Evolutionary conservation across 2,113 vertebrate species (phyloP).

Genomic region (Pituophis catenifer): DNA sequence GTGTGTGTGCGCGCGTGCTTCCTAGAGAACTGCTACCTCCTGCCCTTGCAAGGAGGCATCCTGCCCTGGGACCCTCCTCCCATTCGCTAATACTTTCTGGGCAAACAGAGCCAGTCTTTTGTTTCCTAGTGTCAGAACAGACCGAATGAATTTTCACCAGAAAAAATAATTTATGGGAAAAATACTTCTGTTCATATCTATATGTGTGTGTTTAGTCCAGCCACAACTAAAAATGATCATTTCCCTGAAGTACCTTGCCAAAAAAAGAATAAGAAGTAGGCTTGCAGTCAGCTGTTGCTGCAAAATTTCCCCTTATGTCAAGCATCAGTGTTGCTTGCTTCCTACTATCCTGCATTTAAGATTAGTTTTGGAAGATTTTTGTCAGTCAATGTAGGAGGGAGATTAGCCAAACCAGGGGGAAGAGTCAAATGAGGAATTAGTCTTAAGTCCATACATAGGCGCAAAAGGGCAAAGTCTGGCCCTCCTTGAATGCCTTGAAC

Average conservation of each 20-base stretch:
- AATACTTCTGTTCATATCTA: neutral
- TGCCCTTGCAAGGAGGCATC: neutral
- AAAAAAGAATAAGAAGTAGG: neutral
- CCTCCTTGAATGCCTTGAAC: neutral
- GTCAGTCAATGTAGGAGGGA: neutral
- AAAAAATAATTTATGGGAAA: neutral
- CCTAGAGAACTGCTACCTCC: neutral
- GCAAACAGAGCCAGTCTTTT: neutral
- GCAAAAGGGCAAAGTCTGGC: neutral
- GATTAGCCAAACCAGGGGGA: too few species aligned
- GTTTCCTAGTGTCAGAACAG: neutral
- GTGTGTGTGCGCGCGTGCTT: accelerated
- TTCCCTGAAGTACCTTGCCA: neutral
- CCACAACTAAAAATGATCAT: neutral
- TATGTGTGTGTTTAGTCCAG: neutral
- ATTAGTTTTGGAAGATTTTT: neutral
- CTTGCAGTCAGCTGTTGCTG: neutral
- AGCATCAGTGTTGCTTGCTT: neutral
- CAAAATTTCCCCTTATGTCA: neutral
- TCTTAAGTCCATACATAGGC: neutral
- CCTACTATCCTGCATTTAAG: neutral
- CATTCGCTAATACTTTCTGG: neutral
- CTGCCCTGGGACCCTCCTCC: neutral
- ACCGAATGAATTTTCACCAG: neutral
- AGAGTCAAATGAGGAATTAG: neutral